Evolutionary conservation across 2,888 invertebrate genomes (phyloP).

Genomic region (Ophion ventricosus): DNA sequence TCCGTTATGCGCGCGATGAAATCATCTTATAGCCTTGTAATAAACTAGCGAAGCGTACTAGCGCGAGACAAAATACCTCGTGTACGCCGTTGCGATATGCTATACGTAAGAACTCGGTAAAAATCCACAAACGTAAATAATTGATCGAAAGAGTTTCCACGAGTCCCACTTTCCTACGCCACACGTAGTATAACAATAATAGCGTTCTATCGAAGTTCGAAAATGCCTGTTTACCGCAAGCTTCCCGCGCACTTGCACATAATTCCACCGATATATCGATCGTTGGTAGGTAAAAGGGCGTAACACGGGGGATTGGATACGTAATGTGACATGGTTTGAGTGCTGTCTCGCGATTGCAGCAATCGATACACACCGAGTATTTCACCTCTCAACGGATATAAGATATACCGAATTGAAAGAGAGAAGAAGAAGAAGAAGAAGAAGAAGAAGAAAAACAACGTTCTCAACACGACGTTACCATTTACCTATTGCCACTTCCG

Average conservation of each 20-base stretch:
- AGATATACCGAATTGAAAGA: slow-evolving; percentile 8
- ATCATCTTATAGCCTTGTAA: slow-evolving; percentile 56
- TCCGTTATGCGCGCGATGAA: slow-evolving; percentile 1
- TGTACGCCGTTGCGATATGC: neutral
- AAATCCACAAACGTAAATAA: slow-evolving; percentile 55
- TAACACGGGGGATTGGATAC: neutral
- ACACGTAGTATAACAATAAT: slow-evolving; percentile 22
- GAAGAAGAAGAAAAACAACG: too few species aligned
- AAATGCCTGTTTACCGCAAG: slow-evolving; percentile 19
- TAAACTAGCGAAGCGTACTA: neutral
- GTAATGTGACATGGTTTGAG: neutral
- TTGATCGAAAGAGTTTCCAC: slow-evolving; percentile 35
- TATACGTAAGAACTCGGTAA: slow-evolving; percentile 9
- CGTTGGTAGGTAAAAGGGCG: slow-evolving; percentile 9
- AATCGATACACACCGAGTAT: slow-evolving; percentile 10
- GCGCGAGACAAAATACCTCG: neutral
- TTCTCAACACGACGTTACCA: slow-evolving; percentile 46
- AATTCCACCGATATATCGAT: slow-evolving; percentile 25
- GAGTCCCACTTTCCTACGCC: neutral
- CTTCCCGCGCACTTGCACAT: slow-evolving; percentile 31
- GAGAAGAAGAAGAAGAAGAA: slow-evolving; percentile 12
- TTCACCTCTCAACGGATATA: slow-evolving; percentile 7
- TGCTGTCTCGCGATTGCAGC: slow-evolving; percentile 22
- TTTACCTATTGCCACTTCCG: slow-evolving; percentile 61
- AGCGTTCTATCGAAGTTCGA: slow-evolving; percentile 12